Evolutionary conservation across 2,888 invertebrate species (phyloP).

Genomic region (Leucophora obtusa): DNA sequence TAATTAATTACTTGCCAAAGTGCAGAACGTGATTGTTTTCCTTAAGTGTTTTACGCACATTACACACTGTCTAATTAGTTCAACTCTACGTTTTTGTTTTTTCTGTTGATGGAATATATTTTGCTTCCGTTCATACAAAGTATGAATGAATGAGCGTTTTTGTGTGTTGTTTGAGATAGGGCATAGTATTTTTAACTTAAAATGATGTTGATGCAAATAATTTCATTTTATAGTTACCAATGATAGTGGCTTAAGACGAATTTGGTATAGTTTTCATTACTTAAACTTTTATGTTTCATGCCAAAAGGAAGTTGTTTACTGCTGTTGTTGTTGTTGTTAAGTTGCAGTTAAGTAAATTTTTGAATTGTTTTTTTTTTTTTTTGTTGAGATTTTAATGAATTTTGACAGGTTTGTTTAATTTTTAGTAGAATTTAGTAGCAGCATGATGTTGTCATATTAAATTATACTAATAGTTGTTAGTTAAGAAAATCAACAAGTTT

Average conservation of each 20-base stretch:
- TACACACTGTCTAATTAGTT: slow-evolving; percentile 68
- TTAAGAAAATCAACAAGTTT: slow-evolving; percentile 47
- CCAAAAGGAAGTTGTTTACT: background rate
- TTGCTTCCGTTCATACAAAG: background rate
- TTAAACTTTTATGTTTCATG: background rate
- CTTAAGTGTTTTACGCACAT: slow-evolving; percentile 68
- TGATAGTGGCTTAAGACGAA: slow-evolving; percentile 14
- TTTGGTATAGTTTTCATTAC: background rate
- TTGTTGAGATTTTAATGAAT: slow-evolving; percentile 49
- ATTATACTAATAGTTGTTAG: background rate
- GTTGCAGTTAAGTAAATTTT: background rate
- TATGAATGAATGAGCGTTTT: slow-evolving; percentile 7
- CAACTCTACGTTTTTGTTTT: slow-evolving; percentile 53
- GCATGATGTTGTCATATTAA: slow-evolving; percentile 32
- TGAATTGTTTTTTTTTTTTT: no score
- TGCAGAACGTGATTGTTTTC: slow-evolving; percentile 67
- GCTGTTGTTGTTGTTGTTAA: no score
- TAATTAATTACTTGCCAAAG: slow-evolving; percentile 69
- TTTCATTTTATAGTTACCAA: slow-evolving; percentile 44
- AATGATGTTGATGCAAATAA: slow-evolving; percentile 59
- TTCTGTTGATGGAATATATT: slow-evolving; percentile 38
- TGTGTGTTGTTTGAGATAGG: background rate
- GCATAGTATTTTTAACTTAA: slow-evolving; percentile 56
- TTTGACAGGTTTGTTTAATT: slow-evolving; percentile 62
- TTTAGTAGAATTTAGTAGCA: slow-evolving; percentile 53